Evolutionary conservation across 2,888 invertebrate species (phyloP).

Genomic region (Eupsilia transversa): DNA sequence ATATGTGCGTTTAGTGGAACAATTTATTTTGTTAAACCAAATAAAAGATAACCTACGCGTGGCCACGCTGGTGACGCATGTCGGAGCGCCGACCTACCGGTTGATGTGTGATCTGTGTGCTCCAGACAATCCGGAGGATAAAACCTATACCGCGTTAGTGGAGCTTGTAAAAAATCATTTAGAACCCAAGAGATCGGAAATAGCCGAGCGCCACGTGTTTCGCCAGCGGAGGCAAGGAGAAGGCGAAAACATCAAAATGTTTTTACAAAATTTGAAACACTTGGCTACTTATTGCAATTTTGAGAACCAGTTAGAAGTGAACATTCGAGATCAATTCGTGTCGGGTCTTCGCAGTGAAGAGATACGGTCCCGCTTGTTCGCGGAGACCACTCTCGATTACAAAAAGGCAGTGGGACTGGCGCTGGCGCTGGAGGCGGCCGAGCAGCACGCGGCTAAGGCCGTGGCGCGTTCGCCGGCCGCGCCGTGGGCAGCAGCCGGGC

Average conservation of each 20-base stretch:
- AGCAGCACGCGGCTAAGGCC: conserved; percentile 16
- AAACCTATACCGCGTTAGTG: conserved; percentile 48
- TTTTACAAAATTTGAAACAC: conserved; percentile 41
- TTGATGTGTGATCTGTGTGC: conserved; percentile 66
- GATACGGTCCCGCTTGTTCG: conserved; percentile 59
- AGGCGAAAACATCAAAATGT: conserved; percentile 25
- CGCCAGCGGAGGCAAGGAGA: conserved; percentile 48
- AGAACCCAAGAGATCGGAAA: conserved; percentile 61
- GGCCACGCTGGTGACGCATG: conserved; percentile 54
- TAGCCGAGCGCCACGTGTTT: conserved; percentile 63
- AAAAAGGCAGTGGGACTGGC: conserved; percentile 65
- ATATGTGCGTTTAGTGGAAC: conserved; percentile 57
- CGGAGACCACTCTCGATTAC: conserved; percentile 33
- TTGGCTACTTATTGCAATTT: conserved; percentile 58
- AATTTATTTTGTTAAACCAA: conserved; percentile 58
- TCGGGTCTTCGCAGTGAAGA: conserved; percentile 57
- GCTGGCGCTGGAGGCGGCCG: conserved; percentile 49
- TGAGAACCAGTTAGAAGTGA: conserved; percentile 45
- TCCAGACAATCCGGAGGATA: conserved; percentile 56
- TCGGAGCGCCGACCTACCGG: conserved; percentile 43
- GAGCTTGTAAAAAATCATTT: conserved; percentile 52
- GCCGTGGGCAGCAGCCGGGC: conserved; percentile 11
- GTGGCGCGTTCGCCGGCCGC: conserved; percentile 18
- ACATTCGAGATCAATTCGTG: conserved; percentile 60
- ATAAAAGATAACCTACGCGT: conserved; percentile 54